phyloP scores from a whole-genome alignment of 2,888 invertebrate species.

The Tenthredo livida region DNA sequence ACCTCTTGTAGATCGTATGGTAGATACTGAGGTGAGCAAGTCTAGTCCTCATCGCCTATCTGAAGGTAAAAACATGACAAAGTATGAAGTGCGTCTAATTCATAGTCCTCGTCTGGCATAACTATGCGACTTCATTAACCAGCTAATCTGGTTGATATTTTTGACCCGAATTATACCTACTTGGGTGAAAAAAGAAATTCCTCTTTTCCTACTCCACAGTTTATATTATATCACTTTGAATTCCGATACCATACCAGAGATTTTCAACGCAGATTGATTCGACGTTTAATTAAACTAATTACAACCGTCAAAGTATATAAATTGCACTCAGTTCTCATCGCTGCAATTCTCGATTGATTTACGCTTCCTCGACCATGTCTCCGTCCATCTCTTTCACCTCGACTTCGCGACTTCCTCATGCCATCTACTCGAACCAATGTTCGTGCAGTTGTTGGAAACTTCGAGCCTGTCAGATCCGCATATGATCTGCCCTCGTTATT shows the following conservation, averaged over 20 bases:
- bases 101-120: slow-evolving; percentile 38
- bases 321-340: slow-evolving; percentile 10
- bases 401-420: slow-evolving; percentile 20
- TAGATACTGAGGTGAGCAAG: slow-evolving; percentile 40
- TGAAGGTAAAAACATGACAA: slow-evolving; percentile 45
- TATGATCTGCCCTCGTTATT: not conserved
- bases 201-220: not conserved
- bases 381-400: slow-evolving; percentile 34
- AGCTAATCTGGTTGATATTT: slow-evolving; percentile 51
- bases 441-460: not conserved
- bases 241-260: slow-evolving; percentile 30
- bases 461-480: not conserved
- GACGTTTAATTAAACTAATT: slow-evolving; percentile 51
- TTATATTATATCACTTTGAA: not conserved
- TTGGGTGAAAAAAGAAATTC: not conserved
- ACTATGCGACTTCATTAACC: slow-evolving; percentile 52
- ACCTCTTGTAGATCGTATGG: slow-evolving; percentile 41
- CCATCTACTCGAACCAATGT: not conserved
- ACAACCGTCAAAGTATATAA: slow-evolving; percentile 48
- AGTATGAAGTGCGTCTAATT: slow-evolving; percentile 48
- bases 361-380: slow-evolving; percentile 33
- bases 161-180: slow-evolving; percentile 29
- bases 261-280: slow-evolving; percentile 34
- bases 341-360: slow-evolving; percentile 41
- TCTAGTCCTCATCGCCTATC: slow-evolving; percentile 44